A percentile compares a stretch with the other conserved stretches of the same genome.
Conservation (phyloP, 2,888 invertebrate species). For the Cheilosia vernalis region DNA sequence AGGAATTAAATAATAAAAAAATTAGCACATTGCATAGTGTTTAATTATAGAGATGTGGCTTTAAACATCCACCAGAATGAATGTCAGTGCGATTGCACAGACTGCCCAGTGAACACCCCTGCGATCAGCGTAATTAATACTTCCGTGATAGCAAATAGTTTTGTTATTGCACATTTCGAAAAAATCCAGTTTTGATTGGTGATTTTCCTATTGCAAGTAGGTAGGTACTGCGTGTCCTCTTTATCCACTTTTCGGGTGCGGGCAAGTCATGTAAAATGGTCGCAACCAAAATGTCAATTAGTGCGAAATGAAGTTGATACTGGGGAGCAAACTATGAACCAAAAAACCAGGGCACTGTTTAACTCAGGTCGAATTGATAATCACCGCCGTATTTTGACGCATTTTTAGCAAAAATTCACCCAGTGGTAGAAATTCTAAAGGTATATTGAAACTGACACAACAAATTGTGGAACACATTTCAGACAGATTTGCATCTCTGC, state of each 20-base stretch:
- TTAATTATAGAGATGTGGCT: constrained; percentile 53
- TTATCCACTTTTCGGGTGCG: constrained; percentile 3
- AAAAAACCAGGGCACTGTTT: no score
- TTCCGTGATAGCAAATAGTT: constrained; percentile 65
- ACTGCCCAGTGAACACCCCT: constrained; percentile 3
- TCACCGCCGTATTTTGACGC: not conserved
- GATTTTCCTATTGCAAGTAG: not conserved
- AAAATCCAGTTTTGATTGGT: constrained; percentile 61
- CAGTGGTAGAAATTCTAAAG: no score
- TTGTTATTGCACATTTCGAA: constrained; percentile 72
- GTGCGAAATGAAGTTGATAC: constrained; percentile 2
- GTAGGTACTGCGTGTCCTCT: not conserved
- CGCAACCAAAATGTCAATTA: constrained; percentile 32
- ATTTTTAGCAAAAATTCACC: not conserved
- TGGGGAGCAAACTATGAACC: not conserved
- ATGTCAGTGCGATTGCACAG: not conserved
- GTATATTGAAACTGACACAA: no score
- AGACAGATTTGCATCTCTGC: no score
- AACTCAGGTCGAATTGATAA: not conserved
- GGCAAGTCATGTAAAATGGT: constrained; percentile 1
- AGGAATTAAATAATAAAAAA: constrained; percentile 32
- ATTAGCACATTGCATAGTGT: constrained; percentile 27
- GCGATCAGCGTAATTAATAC: constrained; percentile 53
- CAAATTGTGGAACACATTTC: no score
- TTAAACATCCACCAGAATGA: constrained; percentile 64